Evolutionary conservation across 2,113 vertebrate genomes (phyloP).

Genomic region (Urocitellus parryii): DNA sequence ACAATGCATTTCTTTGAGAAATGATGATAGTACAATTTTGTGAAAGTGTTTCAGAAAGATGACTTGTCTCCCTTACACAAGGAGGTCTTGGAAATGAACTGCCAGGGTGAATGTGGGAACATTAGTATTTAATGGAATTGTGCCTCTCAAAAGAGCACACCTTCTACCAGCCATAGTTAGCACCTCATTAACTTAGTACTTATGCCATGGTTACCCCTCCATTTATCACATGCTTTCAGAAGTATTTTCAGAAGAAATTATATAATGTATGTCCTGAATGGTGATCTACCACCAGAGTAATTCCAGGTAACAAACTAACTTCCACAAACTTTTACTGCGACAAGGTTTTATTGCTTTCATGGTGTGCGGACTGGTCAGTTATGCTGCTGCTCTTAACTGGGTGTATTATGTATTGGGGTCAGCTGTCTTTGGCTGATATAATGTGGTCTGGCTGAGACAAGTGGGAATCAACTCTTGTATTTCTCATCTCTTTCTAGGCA

Average conservation of each 20-base stretch:
- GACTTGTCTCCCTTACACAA: no score
- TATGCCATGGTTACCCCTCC: neutral
- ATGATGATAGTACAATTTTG: neutral
- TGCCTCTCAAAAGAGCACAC: neutral
- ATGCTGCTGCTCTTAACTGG: neutral
- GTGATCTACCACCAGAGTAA: neutral
- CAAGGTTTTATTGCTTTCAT: neutral
- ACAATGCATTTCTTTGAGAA: neutral
- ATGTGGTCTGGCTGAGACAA: neutral
- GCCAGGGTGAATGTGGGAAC: neutral
- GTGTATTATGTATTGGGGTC: neutral
- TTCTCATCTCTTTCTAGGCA: neutral
- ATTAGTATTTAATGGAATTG: neutral
- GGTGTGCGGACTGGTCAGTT: neutral
- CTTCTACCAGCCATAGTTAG: neutral
- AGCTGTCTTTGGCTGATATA: neutral
- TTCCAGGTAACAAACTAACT: neutral
- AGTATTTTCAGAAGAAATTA: constrained; percentile 24
- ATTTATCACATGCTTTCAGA: neutral
- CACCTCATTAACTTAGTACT: neutral
- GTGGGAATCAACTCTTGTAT: neutral
- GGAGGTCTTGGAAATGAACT: neutral
- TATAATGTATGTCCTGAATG: neutral
- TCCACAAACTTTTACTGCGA: neutral
- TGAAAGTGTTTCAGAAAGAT: neutral